Conservation (phyloP, 2,888 invertebrate genomes). For the Chrysotoxum bicinctum region DNA sequence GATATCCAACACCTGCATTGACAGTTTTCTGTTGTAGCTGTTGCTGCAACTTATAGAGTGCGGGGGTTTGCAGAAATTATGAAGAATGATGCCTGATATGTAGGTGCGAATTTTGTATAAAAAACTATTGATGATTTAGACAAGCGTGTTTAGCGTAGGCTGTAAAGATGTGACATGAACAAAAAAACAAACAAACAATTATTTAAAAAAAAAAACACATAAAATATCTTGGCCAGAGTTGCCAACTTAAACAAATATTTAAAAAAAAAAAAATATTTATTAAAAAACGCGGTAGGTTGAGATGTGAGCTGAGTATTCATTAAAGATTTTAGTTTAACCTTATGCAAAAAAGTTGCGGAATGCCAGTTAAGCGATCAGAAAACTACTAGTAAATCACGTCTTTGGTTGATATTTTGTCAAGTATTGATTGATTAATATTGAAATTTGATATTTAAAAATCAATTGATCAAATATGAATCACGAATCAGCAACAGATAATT, state of each 20-base stretch:
- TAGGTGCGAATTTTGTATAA: constrained; percentile 51
- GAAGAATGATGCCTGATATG: neutral
- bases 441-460: too few species aligned
- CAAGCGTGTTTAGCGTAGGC: constrained; percentile 45
- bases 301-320: too few species aligned
- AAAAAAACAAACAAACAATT: constrained; percentile 15
- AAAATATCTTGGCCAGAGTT: constrained; percentile 10
- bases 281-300: too few species aligned
- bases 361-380: too few species aligned
- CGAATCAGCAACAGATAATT: too few species aligned
- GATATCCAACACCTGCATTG: constrained; percentile 71
- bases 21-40: constrained; percentile 56
- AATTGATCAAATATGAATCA: too few species aligned
- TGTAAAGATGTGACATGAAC: constrained; percentile 48
- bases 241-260: neutral
- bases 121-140: constrained; percentile 39
- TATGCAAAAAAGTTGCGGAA: too few species aligned
- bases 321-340: too few species aligned
- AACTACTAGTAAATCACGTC: too few species aligned
- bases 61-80: constrained; percentile 5
- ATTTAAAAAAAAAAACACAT: neutral
- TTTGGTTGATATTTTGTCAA: too few species aligned
- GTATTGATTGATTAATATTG: too few species aligned
- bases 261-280: too few species aligned
- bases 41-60: constrained; percentile 4